A percentile compares a stretch with the other conserved stretches of the same genome.
Evolutionary conservation across 2,888 invertebrate genomes (phyloP).

Genomic region (Drosophila colorata): DNA sequence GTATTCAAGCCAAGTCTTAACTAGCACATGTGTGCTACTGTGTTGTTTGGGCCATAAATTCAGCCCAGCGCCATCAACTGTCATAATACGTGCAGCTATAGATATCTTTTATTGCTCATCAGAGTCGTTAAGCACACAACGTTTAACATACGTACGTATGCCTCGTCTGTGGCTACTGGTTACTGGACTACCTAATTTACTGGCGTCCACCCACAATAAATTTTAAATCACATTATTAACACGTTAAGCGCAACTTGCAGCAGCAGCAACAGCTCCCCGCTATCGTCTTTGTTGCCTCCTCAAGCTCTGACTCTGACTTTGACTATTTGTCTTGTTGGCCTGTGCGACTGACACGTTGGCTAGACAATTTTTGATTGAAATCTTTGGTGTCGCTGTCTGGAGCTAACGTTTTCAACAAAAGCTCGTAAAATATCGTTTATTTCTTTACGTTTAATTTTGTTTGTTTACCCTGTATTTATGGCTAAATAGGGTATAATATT

Average conservation of each 20-base stretch:
- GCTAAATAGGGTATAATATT: not conserved
- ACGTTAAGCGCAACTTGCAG: constrained; percentile 70
- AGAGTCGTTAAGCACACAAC: constrained; percentile 52
- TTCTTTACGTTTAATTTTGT: constrained; percentile 53
- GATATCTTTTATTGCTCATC: constrained; percentile 75
- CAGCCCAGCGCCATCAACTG: constrained; percentile 67
- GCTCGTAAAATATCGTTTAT: constrained; percentile 62
- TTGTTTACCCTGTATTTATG: constrained; percentile 4
- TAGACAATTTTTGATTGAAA: constrained; percentile 77
- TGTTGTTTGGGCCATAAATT: constrained; percentile 71
- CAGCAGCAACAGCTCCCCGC: constrained; percentile 45
- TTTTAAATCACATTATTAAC: constrained; percentile 76
- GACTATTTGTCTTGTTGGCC: constrained; percentile 20
- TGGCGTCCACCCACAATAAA: constrained; percentile 77
- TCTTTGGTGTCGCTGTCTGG: constrained; percentile 54
- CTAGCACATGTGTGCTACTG: constrained; percentile 59
- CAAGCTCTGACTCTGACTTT: constrained; percentile 12
- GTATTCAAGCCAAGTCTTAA: constrained; percentile 53
- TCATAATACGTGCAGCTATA: constrained; percentile 69
- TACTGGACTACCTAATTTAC: constrained; percentile 63
- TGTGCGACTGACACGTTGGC: constrained; percentile 32
- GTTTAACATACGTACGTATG: constrained; percentile 37
- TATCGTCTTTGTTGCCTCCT: constrained; percentile 1
- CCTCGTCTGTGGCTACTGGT: constrained; percentile 18
- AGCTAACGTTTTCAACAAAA: constrained; percentile 67